Evolutionary conservation across 23 tunicate species (phyloP), one percentile per base, ranked within the genome.

Genomic region (Trididemnum miniatum): DNA sequence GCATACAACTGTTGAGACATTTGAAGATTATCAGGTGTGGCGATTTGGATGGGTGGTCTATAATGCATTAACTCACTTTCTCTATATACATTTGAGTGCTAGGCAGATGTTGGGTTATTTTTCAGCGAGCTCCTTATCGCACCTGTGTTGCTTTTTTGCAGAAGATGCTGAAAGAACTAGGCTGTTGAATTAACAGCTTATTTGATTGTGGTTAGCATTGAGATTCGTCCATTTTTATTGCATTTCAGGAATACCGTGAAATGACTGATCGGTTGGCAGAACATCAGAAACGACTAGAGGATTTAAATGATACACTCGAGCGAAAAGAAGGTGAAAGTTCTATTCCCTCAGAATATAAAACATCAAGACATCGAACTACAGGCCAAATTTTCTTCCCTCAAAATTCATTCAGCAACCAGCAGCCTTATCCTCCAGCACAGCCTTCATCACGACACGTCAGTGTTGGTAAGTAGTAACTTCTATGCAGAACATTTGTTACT

Each of bases 261-360:
- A 50, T 91, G 76, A 91, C 97, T 25, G 97, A 86, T 71, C 81
- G 85, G 22, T 71, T 91, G 29, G 90, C 80, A 60, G 97, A 91
- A 28, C 86, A 81, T 52, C 97, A 91, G 59, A 85, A 83, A 33
- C 82, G 90, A 1, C 84, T 87, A 31, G 86, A 91, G 34, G 67
- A 86, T 40, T 71, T 91, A 33, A 73, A 73, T 57, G 97, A 91
- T 64, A 65, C 82, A 12, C 34, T 81, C 18, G 97, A 91, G 77
- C 87, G 76, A 65, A 79, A 71, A 31, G 59, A 83, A 35, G 59
- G 38, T 74, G 67, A 54, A 15, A 39, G 38, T 12, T 12, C 18
- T 31, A 20, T 3, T 18, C 79, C 59, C n/a, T 37, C 20, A 71
- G 27, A 7, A 18, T 2, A 18, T 54, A 50, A 20, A 2, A 20